Percentiles rank a stretch among this genome's conserved stretches.
phyloP scores from a whole-genome alignment of 2,113 vertebrate genomes.

The Orcinus orca region DNA sequence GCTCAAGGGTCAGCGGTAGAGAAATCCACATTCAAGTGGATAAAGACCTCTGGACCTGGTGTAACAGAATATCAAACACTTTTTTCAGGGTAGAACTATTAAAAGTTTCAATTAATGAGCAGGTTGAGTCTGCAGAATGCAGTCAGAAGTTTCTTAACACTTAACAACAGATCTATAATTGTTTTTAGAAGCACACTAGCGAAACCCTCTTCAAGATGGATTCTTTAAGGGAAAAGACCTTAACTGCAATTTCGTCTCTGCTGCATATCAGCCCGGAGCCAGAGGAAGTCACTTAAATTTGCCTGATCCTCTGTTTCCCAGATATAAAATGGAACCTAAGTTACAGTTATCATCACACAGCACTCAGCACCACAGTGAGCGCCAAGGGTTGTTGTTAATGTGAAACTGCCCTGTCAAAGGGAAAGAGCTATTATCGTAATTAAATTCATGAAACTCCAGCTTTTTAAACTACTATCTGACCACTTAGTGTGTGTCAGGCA shows the following conservation, averaged over 20 bases:
- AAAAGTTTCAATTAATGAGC: neutral
- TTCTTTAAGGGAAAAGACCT: neutral
- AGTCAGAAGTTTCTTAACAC: neutral
- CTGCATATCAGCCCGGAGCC: neutral
- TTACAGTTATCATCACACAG: accelerated
- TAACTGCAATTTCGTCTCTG: neutral
- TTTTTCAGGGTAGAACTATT: neutral
- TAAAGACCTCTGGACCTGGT: neutral
- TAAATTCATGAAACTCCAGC: accelerated
- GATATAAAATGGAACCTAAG: accelerated
- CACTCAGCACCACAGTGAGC: accelerated
- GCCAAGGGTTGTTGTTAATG: accelerated
- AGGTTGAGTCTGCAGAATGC: neutral
- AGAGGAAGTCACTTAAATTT: neutral
- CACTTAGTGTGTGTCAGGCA: neutral
- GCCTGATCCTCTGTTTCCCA: neutral
- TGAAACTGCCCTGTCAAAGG: too few relatives aligned
- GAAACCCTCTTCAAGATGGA: neutral
- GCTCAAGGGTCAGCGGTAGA: too few relatives aligned
- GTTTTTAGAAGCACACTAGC: neutral
- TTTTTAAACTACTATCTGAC: neutral
- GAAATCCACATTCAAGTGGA: neutral
- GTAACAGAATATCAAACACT: neutral
- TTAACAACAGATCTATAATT: neutral
- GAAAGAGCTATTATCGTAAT: accelerated